phyloP scores from a whole-genome alignment of 2,888 invertebrate genomes.

The Trissoscelio sp. region DNA sequence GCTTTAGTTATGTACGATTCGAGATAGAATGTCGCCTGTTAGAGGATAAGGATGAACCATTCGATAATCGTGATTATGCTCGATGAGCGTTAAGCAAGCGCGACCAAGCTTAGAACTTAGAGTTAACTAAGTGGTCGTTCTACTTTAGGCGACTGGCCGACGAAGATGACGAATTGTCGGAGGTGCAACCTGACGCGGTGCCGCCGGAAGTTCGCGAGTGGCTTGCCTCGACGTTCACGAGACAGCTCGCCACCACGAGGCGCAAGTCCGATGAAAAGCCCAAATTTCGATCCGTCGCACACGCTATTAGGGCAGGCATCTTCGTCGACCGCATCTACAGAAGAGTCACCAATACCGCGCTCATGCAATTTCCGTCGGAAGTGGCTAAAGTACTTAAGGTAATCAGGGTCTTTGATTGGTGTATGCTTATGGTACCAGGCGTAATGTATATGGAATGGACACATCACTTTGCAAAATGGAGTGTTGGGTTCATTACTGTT shows the following conservation, averaged over 20 bases:
- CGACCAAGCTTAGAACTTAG: neutral
- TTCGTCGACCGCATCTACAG: conserved; percentile 98
- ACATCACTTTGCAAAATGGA: too few species aligned
- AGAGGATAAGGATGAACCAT: conserved; percentile 65
- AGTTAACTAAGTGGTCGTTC: conserved; percentile 41
- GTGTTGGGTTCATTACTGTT: too few species aligned
- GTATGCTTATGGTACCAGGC: neutral
- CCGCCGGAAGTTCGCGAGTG: conserved; percentile 98
- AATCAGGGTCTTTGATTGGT: conserved; percentile 47
- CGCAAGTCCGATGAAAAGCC: conserved; percentile 92
- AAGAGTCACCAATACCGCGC: conserved; percentile 89
- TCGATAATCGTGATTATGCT: conserved; percentile 57
- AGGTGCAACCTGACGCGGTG: conserved; percentile 98
- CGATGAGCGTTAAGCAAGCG: conserved; percentile 53
- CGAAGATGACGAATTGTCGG: conserved; percentile 97
- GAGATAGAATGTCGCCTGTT: conserved; percentile 69
- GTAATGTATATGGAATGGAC: too few species aligned
- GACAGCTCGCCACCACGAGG: conserved; percentile 92
- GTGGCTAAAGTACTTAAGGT: conserved; percentile 95
- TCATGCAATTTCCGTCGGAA: conserved; percentile 94
- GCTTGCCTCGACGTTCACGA: conserved; percentile 97
- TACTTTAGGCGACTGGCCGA: conserved; percentile 89
- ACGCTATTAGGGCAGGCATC: conserved; percentile 97
- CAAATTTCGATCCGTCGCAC: conserved; percentile 97
- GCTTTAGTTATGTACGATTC: conserved; percentile 67